phyloP scores from a whole-genome alignment of 1,140 invertebrate species.

The Papilio helenus region DNA sequence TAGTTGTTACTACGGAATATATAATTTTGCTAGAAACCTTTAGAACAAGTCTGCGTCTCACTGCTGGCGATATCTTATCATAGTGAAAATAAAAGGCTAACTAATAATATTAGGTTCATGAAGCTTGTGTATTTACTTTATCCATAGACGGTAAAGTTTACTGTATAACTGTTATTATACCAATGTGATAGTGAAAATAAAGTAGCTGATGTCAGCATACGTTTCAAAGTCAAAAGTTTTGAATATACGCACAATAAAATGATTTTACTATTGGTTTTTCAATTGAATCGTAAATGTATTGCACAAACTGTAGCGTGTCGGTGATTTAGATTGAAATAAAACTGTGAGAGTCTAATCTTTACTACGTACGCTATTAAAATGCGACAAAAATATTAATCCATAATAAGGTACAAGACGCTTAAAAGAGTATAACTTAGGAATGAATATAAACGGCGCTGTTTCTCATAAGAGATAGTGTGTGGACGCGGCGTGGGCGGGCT shows the following conservation, averaged over 20 bases:
- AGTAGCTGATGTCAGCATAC: not conserved
- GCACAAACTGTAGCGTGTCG: not conserved
- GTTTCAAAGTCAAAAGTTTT: not conserved
- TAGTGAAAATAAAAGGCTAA: no score
- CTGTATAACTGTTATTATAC: not conserved
- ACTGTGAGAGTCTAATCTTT: not conserved
- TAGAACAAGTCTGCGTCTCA: not conserved
- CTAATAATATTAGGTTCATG: no score
- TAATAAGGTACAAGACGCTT: not conserved
- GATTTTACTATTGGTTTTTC: not conserved
- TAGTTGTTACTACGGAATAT: not conserved
- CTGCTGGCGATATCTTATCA: no score
- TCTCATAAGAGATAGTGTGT: slow-evolving; percentile 26
- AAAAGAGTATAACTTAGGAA: slow-evolving; percentile 8
- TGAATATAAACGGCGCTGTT: slow-evolving; percentile 19
- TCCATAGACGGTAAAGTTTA: not conserved
- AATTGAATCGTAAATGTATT: not conserved
- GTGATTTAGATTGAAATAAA: not conserved
- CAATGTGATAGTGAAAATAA: not conserved
- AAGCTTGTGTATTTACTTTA: not conserved
- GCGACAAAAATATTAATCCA: not conserved
- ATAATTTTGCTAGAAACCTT: not conserved
- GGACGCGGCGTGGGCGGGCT: slow-evolving; percentile 51
- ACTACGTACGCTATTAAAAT: not conserved
- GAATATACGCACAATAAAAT: not conserved